Percentiles rank a stretch among this genome's conserved stretches.
Conservation (phyloP, 2,888 invertebrate species). For the Rhynchonema sp. region DNA sequence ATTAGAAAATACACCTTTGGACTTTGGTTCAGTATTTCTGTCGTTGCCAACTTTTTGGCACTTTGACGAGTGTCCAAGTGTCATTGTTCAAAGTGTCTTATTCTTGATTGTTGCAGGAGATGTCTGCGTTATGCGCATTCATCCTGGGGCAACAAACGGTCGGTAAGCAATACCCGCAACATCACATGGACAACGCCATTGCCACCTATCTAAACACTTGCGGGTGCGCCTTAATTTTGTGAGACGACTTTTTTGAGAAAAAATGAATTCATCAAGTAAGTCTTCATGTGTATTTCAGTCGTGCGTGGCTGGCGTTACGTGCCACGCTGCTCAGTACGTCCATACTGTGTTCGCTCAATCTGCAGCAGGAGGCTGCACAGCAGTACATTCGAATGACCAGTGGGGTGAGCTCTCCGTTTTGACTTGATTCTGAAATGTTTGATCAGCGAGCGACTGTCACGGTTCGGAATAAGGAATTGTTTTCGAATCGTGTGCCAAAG, state of each 20-base stretch:
- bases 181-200: constrained; percentile 84
- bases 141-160: constrained; percentile 41
- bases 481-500: too few relatives aligned
- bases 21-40: too few relatives aligned
- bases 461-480: too few relatives aligned
- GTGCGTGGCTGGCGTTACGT: constrained; percentile 55
- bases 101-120: constrained; percentile 41
- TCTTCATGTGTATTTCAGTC: constrained; percentile 52
- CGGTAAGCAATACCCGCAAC: constrained; percentile 35
- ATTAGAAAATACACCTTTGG: too few relatives aligned
- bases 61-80: too few relatives aligned
- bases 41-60: too few relatives aligned
- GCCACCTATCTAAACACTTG: constrained; percentile 44
- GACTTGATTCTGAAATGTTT: too few relatives aligned
- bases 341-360: not conserved
- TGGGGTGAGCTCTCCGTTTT: not conserved
- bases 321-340: not conserved
- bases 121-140: constrained; percentile 78
- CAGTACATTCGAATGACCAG: not conserved
- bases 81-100: too few relatives aligned
- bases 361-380: not conserved
- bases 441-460: too few relatives aligned
- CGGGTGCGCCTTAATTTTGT: constrained; percentile 28
- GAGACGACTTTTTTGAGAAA: constrained; percentile 76
- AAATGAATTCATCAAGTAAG: too few relatives aligned